A percentile compares a stretch with the other conserved stretches of the same genome.
phyloP scores from a whole-genome alignment of 1,140 invertebrate species.

The Drosophila repletoides region DNA sequence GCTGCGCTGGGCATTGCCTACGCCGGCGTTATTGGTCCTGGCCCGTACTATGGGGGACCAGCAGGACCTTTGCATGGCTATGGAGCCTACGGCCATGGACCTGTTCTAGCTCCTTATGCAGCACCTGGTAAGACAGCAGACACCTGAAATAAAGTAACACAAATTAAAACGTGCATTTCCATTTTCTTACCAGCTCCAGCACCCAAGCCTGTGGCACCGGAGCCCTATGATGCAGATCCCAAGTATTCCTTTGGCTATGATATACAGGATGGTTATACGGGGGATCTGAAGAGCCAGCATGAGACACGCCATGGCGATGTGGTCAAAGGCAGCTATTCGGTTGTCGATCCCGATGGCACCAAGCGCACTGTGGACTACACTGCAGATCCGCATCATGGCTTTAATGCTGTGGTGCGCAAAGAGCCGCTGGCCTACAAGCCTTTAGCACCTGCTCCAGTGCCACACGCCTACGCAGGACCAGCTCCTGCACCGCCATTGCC shows the following conservation, averaged over 20 bases:
- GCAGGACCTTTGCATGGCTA: slow-evolving; percentile 47
- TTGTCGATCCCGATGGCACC: slow-evolving; percentile 87
- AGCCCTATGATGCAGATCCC: slow-evolving; percentile 84
- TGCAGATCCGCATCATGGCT: slow-evolving; percentile 83
- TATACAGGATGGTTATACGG: slow-evolving; percentile 84
- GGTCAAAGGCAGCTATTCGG: slow-evolving; percentile 86
- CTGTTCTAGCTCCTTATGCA: slow-evolving; percentile 47
- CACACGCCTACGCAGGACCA: slow-evolving; percentile 49
- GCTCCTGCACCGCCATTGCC: slow-evolving; percentile 59
- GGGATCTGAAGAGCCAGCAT: slow-evolving; percentile 85
- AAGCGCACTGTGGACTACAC: slow-evolving; percentile 87
- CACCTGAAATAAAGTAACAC: background rate
- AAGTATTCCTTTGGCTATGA: slow-evolving; percentile 85
- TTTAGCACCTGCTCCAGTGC: slow-evolving; percentile 58
- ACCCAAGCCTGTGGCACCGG: slow-evolving; percentile 78
- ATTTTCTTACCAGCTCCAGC: slow-evolving; percentile 8
- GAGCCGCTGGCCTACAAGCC: slow-evolving; percentile 79
- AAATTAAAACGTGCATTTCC: no score
- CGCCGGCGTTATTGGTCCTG: slow-evolving; percentile 69
- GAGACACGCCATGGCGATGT: slow-evolving; percentile 85
- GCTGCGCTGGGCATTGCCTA: slow-evolving; percentile 60
- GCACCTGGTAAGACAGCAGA: slow-evolving; percentile 41
- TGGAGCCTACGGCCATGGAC: slow-evolving; percentile 50
- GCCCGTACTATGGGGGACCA: slow-evolving; percentile 64
- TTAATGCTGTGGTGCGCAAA: slow-evolving; percentile 83